Percentiles rank a stretch among this genome's conserved stretches.
Conservation (phyloP, 2,797 vertebrate genomes). For the Anguilla pacifica region DNA sequence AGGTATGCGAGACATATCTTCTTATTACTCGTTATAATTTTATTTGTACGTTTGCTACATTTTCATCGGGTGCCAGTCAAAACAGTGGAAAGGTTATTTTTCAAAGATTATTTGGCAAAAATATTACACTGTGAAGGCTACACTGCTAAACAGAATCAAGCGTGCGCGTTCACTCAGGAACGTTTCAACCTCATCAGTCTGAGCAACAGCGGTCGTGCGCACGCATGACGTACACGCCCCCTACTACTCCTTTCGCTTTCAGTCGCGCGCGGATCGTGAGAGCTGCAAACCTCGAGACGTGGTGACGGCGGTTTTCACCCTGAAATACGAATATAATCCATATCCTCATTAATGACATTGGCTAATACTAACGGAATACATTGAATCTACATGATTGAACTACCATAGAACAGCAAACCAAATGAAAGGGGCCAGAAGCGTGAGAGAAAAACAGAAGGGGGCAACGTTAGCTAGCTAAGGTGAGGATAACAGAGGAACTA, state of each 20-base stretch:
- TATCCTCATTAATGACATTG: conserved; percentile 57
- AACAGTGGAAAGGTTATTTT: not conserved
- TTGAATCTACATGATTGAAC: conserved; percentile 45
- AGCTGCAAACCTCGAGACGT: conserved; percentile 66
- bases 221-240: conserved; percentile 44
- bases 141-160: not conserved
- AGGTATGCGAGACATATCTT: no score
- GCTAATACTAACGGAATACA: conserved; percentile 32
- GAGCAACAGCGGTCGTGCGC: not conserved
- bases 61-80: not conserved
- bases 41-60: no score
- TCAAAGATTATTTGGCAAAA: not conserved
- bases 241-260: conserved; percentile 61
- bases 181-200: not conserved
- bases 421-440: conserved; percentile 63
- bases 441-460: conserved; percentile 62
- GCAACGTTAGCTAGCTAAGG: conserved; percentile 54
- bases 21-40: no score
- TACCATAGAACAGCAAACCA: conserved; percentile 51
- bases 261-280: conserved; percentile 73
- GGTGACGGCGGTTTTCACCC: conserved; percentile 69
- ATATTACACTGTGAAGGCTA: not conserved
- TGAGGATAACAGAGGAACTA: not conserved
- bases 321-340: conserved; percentile 59
- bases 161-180: not conserved